Base-by-base conservation (phyloP, 2,113 vertebrate species). In the Dascyllus trimaculatus region DNA sequence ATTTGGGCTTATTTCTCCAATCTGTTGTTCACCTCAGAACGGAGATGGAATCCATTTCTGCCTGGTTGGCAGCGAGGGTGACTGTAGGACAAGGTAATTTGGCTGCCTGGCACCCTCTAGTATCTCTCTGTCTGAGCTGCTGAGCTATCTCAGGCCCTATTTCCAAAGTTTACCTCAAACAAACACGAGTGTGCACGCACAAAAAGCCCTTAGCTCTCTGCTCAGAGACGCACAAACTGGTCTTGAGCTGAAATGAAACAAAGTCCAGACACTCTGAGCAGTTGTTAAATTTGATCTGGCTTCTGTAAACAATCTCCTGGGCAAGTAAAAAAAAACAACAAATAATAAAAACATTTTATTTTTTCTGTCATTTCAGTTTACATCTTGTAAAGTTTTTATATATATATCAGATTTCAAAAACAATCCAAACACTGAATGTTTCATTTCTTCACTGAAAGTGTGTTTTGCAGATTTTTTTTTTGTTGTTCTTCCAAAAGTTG, bases 31-130 rank as follows among this genome's bases (percentile, higher is more conserved):
- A 89, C 86, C 81, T 84, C 76, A 25, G 81, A 85, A 69, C 35
- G 22, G 78, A 90, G 85, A 90, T 83, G 63, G 85, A 91, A 91
- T 89, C 87, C 82, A 91, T 90, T 88, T 85, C 87, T 84, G 76
- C 78, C 68, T 57, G 84, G 82, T 79, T 83, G 88, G 81, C 77
- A 78, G 82, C 14, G 62, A 78, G 69, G 74, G 48, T 51, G 86
- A 80, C 87, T 67, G 85, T 69, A 67, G 87, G 84, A 90, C 80
- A 63, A 87, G 83, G 86, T 84, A 86, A 93, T 91, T 87, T 86
- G 78, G 88, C 84, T 65, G 70, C 11, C 79, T 80, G 83, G 85
- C 83, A 80, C 69, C 59, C 61, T 56, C 78, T 53, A 48, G 71
- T 82, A 78, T 81, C 85, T 81, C 64, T 74, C 62, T 70, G 86